These are phyloP conservation scores for Plectrocnemia conspersa DNA, from an alignment of 1,140 invertebrate species.

Conservation along the genomic window DNA sequence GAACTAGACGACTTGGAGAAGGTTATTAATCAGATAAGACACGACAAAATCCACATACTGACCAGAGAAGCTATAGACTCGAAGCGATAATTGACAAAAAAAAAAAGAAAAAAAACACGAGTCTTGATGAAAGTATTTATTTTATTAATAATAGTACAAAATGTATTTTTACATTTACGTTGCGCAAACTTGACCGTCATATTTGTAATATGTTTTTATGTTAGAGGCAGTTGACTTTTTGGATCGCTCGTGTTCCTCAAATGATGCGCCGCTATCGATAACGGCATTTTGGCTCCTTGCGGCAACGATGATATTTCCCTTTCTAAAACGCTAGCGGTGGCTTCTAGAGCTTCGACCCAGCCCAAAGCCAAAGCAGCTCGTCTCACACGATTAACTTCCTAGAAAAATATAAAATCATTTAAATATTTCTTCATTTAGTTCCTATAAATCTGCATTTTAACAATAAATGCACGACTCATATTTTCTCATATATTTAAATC, in stretches of 20 bases:
- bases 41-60: constrained; percentile 5
- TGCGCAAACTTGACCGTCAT: neutral
- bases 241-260: constrained; percentile 39
- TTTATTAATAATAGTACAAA: neutral
- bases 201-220: neutral
- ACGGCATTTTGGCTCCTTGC: constrained; percentile 82
- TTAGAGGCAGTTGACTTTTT: constrained; percentile 27
- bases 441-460: too few relatives aligned
- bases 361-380: constrained; percentile 85
- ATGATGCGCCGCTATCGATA: constrained; percentile 75
- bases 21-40: constrained; percentile 7
- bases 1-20: constrained; percentile 7
- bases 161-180: neutral
- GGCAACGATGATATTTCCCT: constrained; percentile 81
- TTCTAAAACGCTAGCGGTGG: constrained; percentile 77
- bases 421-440: too few relatives aligned
- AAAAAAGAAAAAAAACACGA: constrained; percentile 11
- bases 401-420: constrained; percentile 35
- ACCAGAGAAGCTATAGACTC: constrained; percentile 4
- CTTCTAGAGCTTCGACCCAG: constrained; percentile 74
- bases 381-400: constrained; percentile 88
- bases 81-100: constrained; percentile 8
- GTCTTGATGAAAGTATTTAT: neutral
- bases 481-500: too few relatives aligned
- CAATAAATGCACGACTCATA: too few relatives aligned